These are phyloP conservation scores for Gobio gobio DNA, from an alignment of 2,113 vertebrate species.

Conservation along the genomic window DNA sequence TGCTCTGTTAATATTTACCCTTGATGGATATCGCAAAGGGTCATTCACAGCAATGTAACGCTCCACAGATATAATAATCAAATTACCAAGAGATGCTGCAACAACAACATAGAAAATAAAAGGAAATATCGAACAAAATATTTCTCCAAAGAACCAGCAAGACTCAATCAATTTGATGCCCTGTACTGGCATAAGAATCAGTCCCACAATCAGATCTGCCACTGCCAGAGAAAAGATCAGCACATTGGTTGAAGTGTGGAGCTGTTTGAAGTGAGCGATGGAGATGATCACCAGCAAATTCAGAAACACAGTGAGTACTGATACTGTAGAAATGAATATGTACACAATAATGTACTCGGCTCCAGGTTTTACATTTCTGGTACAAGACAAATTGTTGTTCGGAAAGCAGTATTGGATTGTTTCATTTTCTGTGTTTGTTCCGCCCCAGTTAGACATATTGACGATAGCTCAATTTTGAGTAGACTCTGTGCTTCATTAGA, in stretches of 20 bases:
- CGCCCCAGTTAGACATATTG: background rate
- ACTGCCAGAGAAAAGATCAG: constrained; percentile 72
- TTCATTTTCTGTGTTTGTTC: background rate
- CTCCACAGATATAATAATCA: constrained; percentile 68
- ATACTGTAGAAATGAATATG: constrained; percentile 19
- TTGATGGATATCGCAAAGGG: constrained; percentile 63
- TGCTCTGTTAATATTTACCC: constrained; percentile 54
- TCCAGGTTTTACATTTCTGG: background rate
- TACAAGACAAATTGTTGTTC: background rate
- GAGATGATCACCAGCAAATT: constrained; percentile 61
- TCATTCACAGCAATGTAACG: constrained; percentile 66
- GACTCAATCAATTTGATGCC: constrained; percentile 49
- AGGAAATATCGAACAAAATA: constrained; percentile 61
- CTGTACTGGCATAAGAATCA: constrained; percentile 83
- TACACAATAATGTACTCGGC: constrained; percentile 12
- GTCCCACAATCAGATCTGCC: constrained; percentile 68
- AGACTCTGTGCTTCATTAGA: background rate
- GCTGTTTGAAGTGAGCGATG: constrained; percentile 72
- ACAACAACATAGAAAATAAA: constrained; percentile 57
- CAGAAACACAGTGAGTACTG: constrained; percentile 42
- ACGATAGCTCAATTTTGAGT: background rate
- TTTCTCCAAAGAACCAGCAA: constrained; percentile 69
- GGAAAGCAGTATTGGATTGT: constrained; percentile 9
- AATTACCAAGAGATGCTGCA: constrained; percentile 59
- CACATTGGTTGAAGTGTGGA: constrained; percentile 73